A percentile compares a stretch with the other conserved stretches of the same genome.
Evolutionary conservation across 2,113 vertebrate species (phyloP).

Genomic region (Mustela lutreola): DNA sequence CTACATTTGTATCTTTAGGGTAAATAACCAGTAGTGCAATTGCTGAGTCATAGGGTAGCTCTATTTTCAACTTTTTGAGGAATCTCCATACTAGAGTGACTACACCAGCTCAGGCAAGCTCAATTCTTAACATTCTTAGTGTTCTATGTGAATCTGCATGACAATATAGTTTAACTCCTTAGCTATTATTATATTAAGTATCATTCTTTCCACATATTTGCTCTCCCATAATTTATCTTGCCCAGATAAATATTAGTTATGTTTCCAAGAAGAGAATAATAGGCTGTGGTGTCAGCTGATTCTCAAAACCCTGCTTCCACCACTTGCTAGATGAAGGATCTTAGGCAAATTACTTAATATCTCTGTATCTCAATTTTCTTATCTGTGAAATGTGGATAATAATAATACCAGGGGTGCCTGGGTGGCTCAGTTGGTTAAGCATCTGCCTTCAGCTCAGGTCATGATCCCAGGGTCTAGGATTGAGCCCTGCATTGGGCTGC

Average conservation of each 20-base stretch:
- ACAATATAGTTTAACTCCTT: neutral
- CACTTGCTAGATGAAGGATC: neutral
- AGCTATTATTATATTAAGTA: slow-evolving; percentile 19
- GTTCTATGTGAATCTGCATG: neutral
- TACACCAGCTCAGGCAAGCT: neutral
- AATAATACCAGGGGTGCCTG: neutral
- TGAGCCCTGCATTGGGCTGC: too few species aligned
- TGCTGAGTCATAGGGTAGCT: too few species aligned
- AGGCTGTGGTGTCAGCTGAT: neutral
- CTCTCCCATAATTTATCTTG: neutral
- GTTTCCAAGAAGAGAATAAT: neutral
- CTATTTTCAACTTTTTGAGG: too few species aligned
- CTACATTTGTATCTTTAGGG: too few species aligned
- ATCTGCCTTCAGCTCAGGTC: too few species aligned
- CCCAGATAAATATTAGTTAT: neutral
- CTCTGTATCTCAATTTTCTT: neutral
- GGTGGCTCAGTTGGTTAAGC: too few species aligned
- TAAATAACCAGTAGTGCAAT: too few species aligned
- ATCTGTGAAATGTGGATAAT: neutral
- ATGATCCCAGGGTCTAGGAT: too few species aligned
- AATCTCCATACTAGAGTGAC: too few species aligned
- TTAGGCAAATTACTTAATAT: neutral
- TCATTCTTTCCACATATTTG: neutral
- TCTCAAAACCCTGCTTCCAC: neutral
- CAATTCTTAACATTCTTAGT: neutral